Evolutionary conservation across 2,113 vertebrate genomes (phyloP).

Genomic region (Marmota monax): DNA sequence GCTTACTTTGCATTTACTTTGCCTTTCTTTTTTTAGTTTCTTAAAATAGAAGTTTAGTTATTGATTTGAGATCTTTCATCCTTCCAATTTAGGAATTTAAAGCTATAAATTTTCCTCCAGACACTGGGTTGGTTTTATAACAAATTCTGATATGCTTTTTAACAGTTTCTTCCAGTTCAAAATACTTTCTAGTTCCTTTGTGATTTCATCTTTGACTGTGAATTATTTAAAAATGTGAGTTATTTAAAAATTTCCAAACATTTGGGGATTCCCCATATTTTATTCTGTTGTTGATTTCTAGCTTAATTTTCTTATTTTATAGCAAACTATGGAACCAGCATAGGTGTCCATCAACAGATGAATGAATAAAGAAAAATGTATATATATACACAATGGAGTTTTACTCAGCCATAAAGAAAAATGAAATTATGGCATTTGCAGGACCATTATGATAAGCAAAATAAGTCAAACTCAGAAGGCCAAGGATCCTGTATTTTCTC

Average conservation of each 20-base stretch:
- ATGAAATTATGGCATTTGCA: too few species aligned
- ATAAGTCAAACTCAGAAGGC: too few species aligned
- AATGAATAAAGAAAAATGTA: too few species aligned
- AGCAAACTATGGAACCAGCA: too few species aligned
- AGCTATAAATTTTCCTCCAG: neutral
- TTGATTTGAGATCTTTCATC: constrained; percentile 3
- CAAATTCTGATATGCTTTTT: neutral
- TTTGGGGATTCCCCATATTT: constrained; percentile 24
- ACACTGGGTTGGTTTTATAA: neutral
- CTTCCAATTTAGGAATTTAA: neutral
- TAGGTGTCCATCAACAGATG: too few species aligned
- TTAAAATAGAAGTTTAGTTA: neutral
- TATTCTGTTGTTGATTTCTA: constrained; percentile 23
- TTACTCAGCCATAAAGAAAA: too few species aligned
- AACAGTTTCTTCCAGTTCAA: neutral
- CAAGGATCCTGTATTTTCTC: too few species aligned
- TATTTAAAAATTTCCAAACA: neutral
- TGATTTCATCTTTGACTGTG: constrained; percentile 25
- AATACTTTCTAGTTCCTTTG: neutral
- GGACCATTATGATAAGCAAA: too few species aligned
- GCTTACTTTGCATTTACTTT: constrained; percentile 13
- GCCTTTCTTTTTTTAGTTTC: neutral
- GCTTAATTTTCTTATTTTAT: neutral
- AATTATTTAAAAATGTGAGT: constrained; percentile 22
- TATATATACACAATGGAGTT: too few species aligned